phyloP scores from a whole-genome alignment of 2,888 invertebrate species.

The Cyrtodaria siliqua region DNA sequence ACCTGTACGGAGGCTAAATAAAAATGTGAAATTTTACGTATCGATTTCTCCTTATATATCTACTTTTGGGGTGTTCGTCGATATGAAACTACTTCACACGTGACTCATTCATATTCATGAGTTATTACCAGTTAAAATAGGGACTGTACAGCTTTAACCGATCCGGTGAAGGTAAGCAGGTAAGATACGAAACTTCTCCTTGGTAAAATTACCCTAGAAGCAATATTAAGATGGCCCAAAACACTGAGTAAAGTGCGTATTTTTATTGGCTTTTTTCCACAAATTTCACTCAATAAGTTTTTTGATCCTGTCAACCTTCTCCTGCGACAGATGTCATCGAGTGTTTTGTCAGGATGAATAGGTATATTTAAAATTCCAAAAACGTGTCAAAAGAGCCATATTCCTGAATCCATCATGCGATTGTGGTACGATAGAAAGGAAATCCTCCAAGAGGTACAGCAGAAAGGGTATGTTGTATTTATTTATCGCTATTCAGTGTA shows the following conservation, averaged over 20 bases:
- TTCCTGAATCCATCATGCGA: slow-evolving; percentile 33
- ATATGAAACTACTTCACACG: no score
- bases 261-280: slow-evolving; percentile 6
- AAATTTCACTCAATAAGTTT: no score
- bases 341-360: slow-evolving; percentile 39
- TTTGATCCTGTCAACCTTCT: slow-evolving; percentile 36
- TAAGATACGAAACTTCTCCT: slow-evolving; percentile 42
- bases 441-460: slow-evolving; percentile 55
- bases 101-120: no score
- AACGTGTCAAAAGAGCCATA: slow-evolving; percentile 27
- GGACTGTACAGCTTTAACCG: no score
- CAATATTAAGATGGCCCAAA: slow-evolving; percentile 34
- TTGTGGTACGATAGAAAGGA: slow-evolving; percentile 37
- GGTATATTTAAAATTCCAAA: slow-evolving; percentile 48
- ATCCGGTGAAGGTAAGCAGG: slow-evolving; percentile 21
- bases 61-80: no score
- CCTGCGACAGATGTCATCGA: slow-evolving; percentile 51
- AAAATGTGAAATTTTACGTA: no score
- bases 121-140: no score
- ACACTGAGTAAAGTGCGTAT: slow-evolving; percentile 29
- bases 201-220: slow-evolving; percentile 22
- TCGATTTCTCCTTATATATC: no score
- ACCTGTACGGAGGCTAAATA: no score
- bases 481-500: slow-evolving; percentile 48
- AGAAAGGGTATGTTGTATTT: slow-evolving; percentile 42